These are phyloP conservation scores for Ursus arctos DNA, from an alignment of 2,113 vertebrate genomes.

Conservation along the genomic window DNA sequence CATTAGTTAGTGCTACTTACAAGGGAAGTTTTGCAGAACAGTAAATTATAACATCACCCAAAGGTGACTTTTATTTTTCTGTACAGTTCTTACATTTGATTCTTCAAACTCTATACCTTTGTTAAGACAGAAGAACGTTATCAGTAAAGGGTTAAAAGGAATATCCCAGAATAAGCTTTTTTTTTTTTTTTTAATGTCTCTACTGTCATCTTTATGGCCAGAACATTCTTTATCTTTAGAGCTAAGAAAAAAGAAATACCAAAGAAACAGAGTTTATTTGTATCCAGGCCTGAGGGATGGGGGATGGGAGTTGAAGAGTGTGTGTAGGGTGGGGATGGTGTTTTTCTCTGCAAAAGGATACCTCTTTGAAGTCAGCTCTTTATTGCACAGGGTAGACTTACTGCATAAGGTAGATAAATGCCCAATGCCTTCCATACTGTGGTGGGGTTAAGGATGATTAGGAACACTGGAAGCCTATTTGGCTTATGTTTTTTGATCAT, in stretches of 20 bases:
- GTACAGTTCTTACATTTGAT: background rate
- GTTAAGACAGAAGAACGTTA: background rate
- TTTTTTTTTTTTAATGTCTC: background rate
- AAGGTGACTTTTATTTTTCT: background rate
- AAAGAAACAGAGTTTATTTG: background rate
- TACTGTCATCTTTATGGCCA: background rate
- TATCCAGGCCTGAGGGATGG: background rate
- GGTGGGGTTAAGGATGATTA: too few relatives aligned
- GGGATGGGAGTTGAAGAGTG: background rate
- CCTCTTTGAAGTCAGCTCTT: background rate
- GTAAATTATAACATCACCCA: background rate
- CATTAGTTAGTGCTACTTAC: background rate
- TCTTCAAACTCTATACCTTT: background rate
- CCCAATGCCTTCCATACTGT: too few relatives aligned
- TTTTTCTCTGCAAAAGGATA: background rate
- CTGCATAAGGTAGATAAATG: background rate
- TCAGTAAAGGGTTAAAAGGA: background rate
- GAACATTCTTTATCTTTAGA: background rate
- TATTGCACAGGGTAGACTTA: background rate
- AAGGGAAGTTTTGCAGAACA: background rate
- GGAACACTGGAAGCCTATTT: background rate
- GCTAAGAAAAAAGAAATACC: background rate
- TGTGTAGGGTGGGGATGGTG: background rate
- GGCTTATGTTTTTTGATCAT: background rate
- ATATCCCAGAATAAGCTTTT: background rate